Base-by-base conservation (phyloP, 2,113 vertebrate genomes). In the Gorsachius goisagi region DNA sequence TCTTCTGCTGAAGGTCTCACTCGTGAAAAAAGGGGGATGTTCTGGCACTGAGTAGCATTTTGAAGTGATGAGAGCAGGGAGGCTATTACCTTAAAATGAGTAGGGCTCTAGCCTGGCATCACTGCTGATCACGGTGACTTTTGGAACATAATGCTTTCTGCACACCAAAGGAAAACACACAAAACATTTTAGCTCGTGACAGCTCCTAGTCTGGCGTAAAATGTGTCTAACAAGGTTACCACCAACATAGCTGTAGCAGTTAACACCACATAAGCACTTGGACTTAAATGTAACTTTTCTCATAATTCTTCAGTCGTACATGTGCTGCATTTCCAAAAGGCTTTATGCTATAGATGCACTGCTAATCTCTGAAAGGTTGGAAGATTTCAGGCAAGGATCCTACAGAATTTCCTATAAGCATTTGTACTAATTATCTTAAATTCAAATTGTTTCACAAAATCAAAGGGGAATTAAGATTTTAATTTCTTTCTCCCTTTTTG, bases 401-500 rank as follows among this genome's bases (percentile, higher is more conserved):
- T 89, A 69, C 75, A 93, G 75, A 95, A 91, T 93, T 92, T 93
- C 33, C 75, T 96, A 53, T 79, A 71, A 94, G n/a, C 20, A 56
- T 90, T 93, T 96, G 56, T 75, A 73, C 41, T 91, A 96, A 97
- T 95, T 95, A 90, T 87, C 76, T 91, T 74, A 82, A 93, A 93
- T 94, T 90, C 87, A 90, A 90, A 95, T 92, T 82, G 85, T 93
- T 95, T 88, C 79, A 85, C 41, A 67, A 80, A 97, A 96, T 95
- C 83, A 89, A 95, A 94, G 50, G 80, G 85, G 92, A 95, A 93
- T 97, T 92, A 90, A 86, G 49, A 77, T 90, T 96, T 96, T 93
- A 95, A 96, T 97, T 96, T 96, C 71, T 90, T 91, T 85, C 20
- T 90, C 39, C 60, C 45, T n/a, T 90, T 96, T 97, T 92, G 79